Base-by-base conservation (phyloP, 2,888 invertebrate species). In the Apamea anceps region DNA sequence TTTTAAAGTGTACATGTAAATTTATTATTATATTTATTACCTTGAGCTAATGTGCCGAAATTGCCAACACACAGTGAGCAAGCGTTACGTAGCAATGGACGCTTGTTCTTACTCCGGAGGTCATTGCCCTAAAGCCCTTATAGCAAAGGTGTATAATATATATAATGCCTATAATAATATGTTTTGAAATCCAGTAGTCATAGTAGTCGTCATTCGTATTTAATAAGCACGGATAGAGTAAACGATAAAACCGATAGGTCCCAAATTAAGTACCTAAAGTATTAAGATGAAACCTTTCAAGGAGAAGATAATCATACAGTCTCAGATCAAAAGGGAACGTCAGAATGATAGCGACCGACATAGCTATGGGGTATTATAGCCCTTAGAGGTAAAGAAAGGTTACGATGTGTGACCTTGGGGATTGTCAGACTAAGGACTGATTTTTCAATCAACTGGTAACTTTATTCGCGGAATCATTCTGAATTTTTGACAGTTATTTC, bases 191-290 rank as follows among this genome's bases (percentile, higher is more conserved):
- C 48, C 48, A 48, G 48, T 4, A 48, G 15, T 5, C 48, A 15
- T 48, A 63, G 62, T 48, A 62, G 25, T 28, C n/a, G 45, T n/a
- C 21, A n/a, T 71, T 81, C 42, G 60, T 5, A 45, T 76, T 72
- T 72, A 77, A 82, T 76, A 77, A 67, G n/a, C 32, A 57, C 18
- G n/a, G 12, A 67, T 42, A 72, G 13, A 57, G 68, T 77, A 51
- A 51, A 25, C 25, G n/a, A 37, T 15, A 32, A 54, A 18, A 54
- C 37, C 66, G 60, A 77, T 73, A 62, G 32, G 70, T 54, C 28
- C 15, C 12, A 15, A 82, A 67, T 77, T 73, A 77, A 37, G 42
- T n/a, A 25, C 63, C n/a, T 48, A 15, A 13, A 48, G 78, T 65
- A 82, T 77, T 83, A 70, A 70, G 63, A 65, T 28, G 5, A 60